Conservation (phyloP, 2,888 invertebrate genomes). For the Sinopyrophorus schimmeli region DNA sequence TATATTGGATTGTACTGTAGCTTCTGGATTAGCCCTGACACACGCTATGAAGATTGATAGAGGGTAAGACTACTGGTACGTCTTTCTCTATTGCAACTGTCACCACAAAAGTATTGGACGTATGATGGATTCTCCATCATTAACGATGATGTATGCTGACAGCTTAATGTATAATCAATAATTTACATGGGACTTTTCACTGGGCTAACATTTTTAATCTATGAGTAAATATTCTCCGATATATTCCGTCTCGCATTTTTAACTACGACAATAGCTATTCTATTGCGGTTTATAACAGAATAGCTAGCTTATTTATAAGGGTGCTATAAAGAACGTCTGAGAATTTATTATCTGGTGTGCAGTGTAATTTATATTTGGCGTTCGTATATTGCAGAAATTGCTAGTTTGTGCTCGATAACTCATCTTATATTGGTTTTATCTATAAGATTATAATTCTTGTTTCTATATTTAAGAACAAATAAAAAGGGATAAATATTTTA, state of each 20-base stretch:
- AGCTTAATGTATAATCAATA: slow-evolving; percentile 32
- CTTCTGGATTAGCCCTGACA: slow-evolving; percentile 47
- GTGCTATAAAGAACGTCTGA: slow-evolving; percentile 52
- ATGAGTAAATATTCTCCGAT: slow-evolving; percentile 16
- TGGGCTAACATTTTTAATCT: slow-evolving; percentile 21
- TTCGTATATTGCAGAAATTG: slow-evolving; percentile 48
- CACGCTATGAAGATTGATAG: slow-evolving; percentile 51
- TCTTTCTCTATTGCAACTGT: slow-evolving; percentile 49
- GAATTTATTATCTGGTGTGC: slow-evolving; percentile 53
- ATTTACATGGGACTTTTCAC: slow-evolving; percentile 25
- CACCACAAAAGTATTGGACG: slow-evolving; percentile 52
- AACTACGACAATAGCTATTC: slow-evolving; percentile 44
- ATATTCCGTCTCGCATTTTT: slow-evolving; percentile 31
- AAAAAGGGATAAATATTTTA: too few species aligned
- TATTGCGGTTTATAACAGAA: slow-evolving; percentile 53
- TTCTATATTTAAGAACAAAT: too few species aligned
- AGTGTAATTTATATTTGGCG: slow-evolving; percentile 50
- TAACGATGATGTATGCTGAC: slow-evolving; percentile 34
- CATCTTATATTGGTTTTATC: slow-evolving; percentile 49
- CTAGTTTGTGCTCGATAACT: slow-evolving; percentile 48
- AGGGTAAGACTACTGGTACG: slow-evolving; percentile 46
- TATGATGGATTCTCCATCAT: slow-evolving; percentile 48
- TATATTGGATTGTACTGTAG: slow-evolving; percentile 50
- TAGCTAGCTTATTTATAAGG: slow-evolving; percentile 55
- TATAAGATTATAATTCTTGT: too few species aligned